Base-by-base conservation (phyloP, 2,113 vertebrate species). In the Anarhynchus alexandrinus region DNA sequence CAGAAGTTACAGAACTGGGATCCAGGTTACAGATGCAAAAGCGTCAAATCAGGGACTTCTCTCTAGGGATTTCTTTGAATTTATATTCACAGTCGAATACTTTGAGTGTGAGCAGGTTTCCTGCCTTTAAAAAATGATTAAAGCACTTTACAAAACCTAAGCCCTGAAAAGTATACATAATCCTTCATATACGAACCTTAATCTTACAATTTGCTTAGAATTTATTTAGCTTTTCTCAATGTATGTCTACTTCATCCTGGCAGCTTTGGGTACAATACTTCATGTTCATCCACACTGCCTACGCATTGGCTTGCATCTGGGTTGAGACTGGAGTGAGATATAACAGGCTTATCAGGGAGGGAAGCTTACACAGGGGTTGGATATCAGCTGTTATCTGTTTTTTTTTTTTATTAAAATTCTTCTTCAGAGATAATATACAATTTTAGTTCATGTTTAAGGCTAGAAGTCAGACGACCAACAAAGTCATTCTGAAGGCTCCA, bases 201-300 rank as follows among this genome's bases (percentile, higher is more conserved):
- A 25, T 77, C 65, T 67, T 89, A 49, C 8, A 42, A 55, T 69
- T 47, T 64, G 11, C 55, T 84, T 81, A 21, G 38, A 91, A 84
- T 85, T 94, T 85, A 71, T 86, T 72, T 74, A 78, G n/a, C n/a
- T 55, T 93, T 93, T 80, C 57, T 87, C 67, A 72, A 7, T 64
- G 55, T 94, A 22, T 82, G 45, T 49, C 84, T 93, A 20, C 86
- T 85, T 96, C 85, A 25, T 72, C 49, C 70, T 96, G 61, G 86
- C 91, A 96, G 94, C 34, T 97, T 94, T 96, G 78, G 73, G 84
- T 95, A 82, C 65, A 93, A 94, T 59, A 47, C 57, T 94, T 89
- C 52, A 34, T 89, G 84, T 96, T 95, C 94, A 96, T 85, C 81
- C 87, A 94, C 91, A 80, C 82, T 90, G 34, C 94, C 95, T 76